phyloP scores from a whole-genome alignment of 2,113 vertebrate species.

The Lathamus discolor region DNA sequence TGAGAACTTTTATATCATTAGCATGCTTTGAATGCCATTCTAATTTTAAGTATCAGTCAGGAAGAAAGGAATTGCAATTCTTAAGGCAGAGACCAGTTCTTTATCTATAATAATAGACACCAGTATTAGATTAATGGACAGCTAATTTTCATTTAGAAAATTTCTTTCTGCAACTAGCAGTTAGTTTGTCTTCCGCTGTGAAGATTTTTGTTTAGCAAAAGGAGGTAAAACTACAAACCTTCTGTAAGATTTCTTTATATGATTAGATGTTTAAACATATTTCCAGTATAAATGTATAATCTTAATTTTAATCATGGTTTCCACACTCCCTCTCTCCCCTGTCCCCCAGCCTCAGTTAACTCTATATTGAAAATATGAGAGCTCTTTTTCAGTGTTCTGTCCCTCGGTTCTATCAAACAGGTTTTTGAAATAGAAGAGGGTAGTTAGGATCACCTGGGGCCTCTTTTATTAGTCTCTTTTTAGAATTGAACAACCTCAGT shows the following conservation, averaged over 20 bases:
- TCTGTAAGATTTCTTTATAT: neutral
- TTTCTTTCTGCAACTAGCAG: neutral
- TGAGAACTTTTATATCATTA: neutral
- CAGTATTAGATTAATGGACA: neutral
- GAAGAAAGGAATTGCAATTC: neutral
- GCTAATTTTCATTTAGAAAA: neutral
- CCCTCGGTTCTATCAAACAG: neutral
- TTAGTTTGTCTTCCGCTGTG: neutral
- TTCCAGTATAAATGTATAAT: neutral
- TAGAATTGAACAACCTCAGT: neutral
- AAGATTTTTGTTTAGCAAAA: neutral
- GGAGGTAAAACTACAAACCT: neutral
- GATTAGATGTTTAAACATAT: neutral
- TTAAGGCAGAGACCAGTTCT: neutral
- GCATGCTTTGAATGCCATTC: neutral
- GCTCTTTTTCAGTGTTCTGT: neutral
- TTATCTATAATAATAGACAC: neutral
- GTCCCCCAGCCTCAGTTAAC: neutral
- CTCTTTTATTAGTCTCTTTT: neutral
- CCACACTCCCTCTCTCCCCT: fast-evolving
- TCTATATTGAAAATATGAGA: neutral
- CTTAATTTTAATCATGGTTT: neutral
- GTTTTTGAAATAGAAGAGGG: neutral
- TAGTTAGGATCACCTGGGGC: neutral
- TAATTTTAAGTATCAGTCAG: slow-evolving; percentile 5